Evolutionary conservation across 1,140 invertebrate genomes (phyloP).

Genomic region (Triops cancriformis): DNA sequence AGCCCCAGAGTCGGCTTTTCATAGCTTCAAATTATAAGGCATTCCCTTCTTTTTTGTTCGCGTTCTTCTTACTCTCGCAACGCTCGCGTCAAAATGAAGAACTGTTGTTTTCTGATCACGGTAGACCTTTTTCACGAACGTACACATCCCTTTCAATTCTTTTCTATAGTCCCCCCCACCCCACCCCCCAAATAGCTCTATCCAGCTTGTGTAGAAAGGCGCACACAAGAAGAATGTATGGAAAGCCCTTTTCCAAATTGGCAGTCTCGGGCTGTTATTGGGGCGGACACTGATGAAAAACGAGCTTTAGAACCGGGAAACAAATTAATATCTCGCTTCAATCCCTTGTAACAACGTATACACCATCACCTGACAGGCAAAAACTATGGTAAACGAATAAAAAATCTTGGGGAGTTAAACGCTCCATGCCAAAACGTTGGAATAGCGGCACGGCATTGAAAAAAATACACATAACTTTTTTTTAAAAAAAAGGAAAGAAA

Average conservation of each 20-base stretch:
- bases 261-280: conserved; percentile 4
- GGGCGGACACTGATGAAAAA: conserved; percentile 9
- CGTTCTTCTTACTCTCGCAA: neutral
- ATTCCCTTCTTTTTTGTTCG: neutral
- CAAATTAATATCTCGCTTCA: conserved; percentile 11
- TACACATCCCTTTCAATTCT: conserved; percentile 11
- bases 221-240: neutral
- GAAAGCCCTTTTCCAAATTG: conserved; percentile 2
- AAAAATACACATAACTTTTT: neutral
- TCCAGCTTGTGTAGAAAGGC: neutral
- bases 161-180: neutral
- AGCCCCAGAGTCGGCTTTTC: neutral
- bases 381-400: neutral
- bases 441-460: neutral
- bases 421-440: neutral
- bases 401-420: neutral
- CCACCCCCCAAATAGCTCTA: neutral
- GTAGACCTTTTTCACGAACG: neutral
- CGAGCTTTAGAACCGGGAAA: neutral
- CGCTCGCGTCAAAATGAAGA: conserved; percentile 8
- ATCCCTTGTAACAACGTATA: neutral
- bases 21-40: neutral
- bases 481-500: neutral
- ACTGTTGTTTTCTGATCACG: conserved; percentile 7
- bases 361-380: neutral